A percentile compares a stretch with the other conserved stretches of the same genome.
Conservation (phyloP, 1,140 invertebrate species). For the Cyrtorhinus lividipennis region DNA sequence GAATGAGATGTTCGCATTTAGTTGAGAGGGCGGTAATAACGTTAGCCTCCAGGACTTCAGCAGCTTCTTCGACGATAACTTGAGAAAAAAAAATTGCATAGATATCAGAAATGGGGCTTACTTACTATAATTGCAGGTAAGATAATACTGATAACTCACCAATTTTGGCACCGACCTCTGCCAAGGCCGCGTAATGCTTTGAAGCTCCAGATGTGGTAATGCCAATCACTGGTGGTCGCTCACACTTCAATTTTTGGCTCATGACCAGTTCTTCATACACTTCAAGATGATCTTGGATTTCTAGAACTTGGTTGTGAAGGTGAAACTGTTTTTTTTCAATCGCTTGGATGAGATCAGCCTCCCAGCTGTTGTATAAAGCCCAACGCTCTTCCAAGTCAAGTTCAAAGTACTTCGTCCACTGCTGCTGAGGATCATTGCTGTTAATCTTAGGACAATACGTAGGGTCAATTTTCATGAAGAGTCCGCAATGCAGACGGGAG, state of each 20-base stretch:
- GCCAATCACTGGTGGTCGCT: not conserved
- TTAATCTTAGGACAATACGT: too few species aligned
- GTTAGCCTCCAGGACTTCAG: slow-evolving; percentile 66
- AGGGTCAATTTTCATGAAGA: too few species aligned
- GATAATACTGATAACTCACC: too few species aligned
- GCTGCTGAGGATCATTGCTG: too few species aligned
- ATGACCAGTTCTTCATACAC: not conserved
- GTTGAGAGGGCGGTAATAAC: slow-evolving; percentile 54
- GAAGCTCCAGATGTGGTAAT: not conserved
- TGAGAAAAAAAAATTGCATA: too few species aligned
- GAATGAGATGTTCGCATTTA: slow-evolving; percentile 60
- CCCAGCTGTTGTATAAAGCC: not conserved
- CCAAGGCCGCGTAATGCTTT: not conserved
- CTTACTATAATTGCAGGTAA: too few species aligned
- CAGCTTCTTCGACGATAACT: slow-evolving; percentile 73
- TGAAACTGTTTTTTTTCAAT: not conserved
- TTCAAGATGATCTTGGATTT: not conserved
- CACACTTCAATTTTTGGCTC: not conserved
- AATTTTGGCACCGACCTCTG: not conserved
- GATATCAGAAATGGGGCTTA: too few species aligned
- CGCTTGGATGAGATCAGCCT: not conserved
- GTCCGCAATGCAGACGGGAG: too few species aligned
- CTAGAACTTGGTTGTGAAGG: not conserved
- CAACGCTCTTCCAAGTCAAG: not conserved
- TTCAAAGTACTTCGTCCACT: too few species aligned